Conservation (phyloP, 2,797 vertebrate genomes). For the Centroberyx gerrardi region DNA sequence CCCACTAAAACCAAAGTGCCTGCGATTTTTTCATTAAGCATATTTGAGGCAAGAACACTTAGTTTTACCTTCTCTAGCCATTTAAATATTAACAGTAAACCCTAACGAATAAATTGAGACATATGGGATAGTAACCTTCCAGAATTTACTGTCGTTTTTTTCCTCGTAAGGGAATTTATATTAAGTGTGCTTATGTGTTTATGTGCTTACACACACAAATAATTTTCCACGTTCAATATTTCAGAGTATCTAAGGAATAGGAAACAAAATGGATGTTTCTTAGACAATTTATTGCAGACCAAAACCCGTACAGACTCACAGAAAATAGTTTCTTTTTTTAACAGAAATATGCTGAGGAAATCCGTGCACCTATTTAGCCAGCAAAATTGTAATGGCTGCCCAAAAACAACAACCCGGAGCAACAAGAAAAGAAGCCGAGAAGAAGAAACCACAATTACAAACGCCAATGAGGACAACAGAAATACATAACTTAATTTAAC, state of each 20-base stretch:
- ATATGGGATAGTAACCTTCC: no score
- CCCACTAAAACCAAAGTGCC: slow-evolving; percentile 12
- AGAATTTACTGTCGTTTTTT: neutral
- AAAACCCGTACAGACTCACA: slow-evolving; percentile 40
- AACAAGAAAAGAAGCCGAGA: neutral
- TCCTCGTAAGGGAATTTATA: slow-evolving; percentile 21
- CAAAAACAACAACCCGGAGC: slow-evolving; percentile 1
- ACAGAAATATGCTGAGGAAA: slow-evolving; percentile 35
- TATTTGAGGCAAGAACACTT: neutral
- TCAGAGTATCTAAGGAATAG: slow-evolving; percentile 9
- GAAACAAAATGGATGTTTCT: slow-evolving; percentile 42
- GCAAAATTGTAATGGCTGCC: neutral
- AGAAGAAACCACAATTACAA: slow-evolving; percentile 19
- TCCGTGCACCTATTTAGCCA: slow-evolving; percentile 16
- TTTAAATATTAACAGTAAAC: slow-evolving; percentile 4
- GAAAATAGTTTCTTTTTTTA: slow-evolving; percentile 5
- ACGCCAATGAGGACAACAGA: slow-evolving; percentile 28
- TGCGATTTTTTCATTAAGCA: slow-evolving; percentile 25
- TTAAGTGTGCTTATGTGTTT: slow-evolving; percentile 4
- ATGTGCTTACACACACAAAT: no score
- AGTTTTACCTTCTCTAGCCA: slow-evolving; percentile 29
- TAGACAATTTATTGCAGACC: slow-evolving; percentile 59
- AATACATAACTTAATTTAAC: slow-evolving; percentile 45
- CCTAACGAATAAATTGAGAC: neutral
- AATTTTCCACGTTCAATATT: neutral